Evolutionary conservation across 2,888 invertebrate genomes (phyloP), one percentile per base, ranked within the genome.

Genomic region (Drosophila mimica): DNA sequence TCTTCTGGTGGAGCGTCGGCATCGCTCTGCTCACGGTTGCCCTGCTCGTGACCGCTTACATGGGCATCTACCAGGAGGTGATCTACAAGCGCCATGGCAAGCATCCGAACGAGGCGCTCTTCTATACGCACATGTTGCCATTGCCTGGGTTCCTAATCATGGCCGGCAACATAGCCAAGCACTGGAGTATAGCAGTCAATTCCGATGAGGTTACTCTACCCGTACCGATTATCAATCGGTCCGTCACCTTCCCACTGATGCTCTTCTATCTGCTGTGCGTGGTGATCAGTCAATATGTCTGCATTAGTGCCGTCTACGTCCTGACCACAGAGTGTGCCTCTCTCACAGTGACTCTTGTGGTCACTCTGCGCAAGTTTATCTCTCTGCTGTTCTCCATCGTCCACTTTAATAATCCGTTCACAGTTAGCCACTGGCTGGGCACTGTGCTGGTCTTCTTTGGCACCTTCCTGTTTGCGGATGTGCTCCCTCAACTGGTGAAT

Each of bases 61-160:
- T 99, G 98, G 99, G 99, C 2, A 96, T 98, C 70, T 98, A 97
- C 93, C 99, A 99, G 92, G 99, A 99, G 93, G 96, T 95, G 0
- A 93, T 99, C 4, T 97, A 97, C 91, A 94, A 95, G 36, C 95
- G 95, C 70, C 95, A 97, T 93, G 99, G 99, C 52, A 99, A 99
- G 93, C 96, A 98, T 94, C 97, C 99, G 0, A 95, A 96, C 91
- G 98, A 98, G 93, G 97, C 98, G 1, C 93, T 98, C 1, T 98
- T 95, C 93, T 98, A 96, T 90, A 97, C 97, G 65, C 99, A 99
- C 94, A 94, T 97, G 62, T 92, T 99, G 65, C 98, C 99, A 0
- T 92, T 99, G 74, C 98, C 99, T 6, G 96, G 97, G 70, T 99
- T 99, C 94, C 82, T 97, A 30, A 94, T 98, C 0, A 95, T 99